phyloP scores from a whole-genome alignment of 2,888 invertebrate genomes.

The Tribolium freemani region DNA sequence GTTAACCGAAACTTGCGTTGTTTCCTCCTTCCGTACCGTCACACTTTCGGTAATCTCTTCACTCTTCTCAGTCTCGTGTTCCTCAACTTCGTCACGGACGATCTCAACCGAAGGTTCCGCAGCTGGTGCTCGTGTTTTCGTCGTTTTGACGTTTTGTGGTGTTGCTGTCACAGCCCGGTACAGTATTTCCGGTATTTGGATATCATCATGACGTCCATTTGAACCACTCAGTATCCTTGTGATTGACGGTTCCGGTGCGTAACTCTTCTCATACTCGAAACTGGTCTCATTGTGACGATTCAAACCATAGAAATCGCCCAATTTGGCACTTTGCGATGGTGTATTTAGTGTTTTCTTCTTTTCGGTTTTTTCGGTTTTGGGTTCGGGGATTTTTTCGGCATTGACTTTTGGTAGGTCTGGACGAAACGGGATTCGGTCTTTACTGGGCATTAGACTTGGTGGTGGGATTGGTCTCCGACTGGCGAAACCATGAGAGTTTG shows the following conservation, averaged over 20 bases:
- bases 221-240: slow-evolving; percentile 88
- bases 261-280: slow-evolving; percentile 67
- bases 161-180: slow-evolving; percentile 77
- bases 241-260: slow-evolving; percentile 85
- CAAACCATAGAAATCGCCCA: slow-evolving; percentile 64
- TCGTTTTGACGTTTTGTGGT: slow-evolving; percentile 58
- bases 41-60: slow-evolving; percentile 58
- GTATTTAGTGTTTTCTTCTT: slow-evolving; percentile 83
- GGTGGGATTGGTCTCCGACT: slow-evolving; percentile 87
- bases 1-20: slow-evolving; percentile 69
- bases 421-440: slow-evolving; percentile 86
- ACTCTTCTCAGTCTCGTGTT: slow-evolving; percentile 45
- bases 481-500: slow-evolving; percentile 76
- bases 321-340: slow-evolving; percentile 76
- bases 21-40: slow-evolving; percentile 64
- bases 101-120: slow-evolving; percentile 57
- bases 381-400: slow-evolving; percentile 58
- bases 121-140: slow-evolving; percentile 58
- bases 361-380: slow-evolving; percentile 59
- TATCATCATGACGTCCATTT: slow-evolving; percentile 86
- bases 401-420: slow-evolving; percentile 72
- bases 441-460: slow-evolving; percentile 84
- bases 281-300: slow-evolving; percentile 63
- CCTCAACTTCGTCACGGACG: slow-evolving; percentile 39
- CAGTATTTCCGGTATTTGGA: slow-evolving; percentile 78